Conservation (phyloP, 2,113 vertebrate genomes). For the Eclectus roratus region DNA sequence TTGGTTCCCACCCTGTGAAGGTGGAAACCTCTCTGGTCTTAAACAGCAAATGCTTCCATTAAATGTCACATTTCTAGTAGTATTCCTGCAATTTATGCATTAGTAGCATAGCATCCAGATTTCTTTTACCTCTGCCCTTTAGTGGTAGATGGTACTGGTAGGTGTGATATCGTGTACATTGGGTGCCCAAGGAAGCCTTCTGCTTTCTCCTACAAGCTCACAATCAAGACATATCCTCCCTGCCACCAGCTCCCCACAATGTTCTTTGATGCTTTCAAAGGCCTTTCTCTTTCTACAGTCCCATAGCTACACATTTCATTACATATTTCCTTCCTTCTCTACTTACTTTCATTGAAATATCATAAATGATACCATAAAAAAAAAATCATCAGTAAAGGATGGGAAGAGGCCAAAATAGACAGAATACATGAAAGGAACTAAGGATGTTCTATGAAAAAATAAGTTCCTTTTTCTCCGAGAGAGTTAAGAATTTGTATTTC, state of each 20-base stretch:
- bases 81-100: not conserved
- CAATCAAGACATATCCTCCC: not conserved
- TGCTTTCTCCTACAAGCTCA: not conserved
- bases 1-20: not conserved
- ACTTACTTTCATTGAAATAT: not conserved
- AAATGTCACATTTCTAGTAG: not conserved
- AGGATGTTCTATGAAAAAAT: not conserved
- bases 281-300: not conserved
- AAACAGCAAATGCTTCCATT: not conserved
- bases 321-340: not conserved
- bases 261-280: not conserved
- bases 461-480: not conserved
- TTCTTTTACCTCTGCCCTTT: not conserved
- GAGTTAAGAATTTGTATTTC: not conserved
- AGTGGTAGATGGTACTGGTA: not conserved
- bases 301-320: not conserved
- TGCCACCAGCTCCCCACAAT: not conserved
- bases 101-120: not conserved
- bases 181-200: not conserved
- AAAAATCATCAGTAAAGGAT: not conserved
- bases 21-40: not conserved
- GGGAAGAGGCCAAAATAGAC: not conserved
- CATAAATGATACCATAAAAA: not conserved
- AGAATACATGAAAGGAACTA: not conserved
- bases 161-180: fast-evolving